phyloP scores from a whole-genome alignment of 1,140 invertebrate species.

The Meloidogyne floridensis region DNA sequence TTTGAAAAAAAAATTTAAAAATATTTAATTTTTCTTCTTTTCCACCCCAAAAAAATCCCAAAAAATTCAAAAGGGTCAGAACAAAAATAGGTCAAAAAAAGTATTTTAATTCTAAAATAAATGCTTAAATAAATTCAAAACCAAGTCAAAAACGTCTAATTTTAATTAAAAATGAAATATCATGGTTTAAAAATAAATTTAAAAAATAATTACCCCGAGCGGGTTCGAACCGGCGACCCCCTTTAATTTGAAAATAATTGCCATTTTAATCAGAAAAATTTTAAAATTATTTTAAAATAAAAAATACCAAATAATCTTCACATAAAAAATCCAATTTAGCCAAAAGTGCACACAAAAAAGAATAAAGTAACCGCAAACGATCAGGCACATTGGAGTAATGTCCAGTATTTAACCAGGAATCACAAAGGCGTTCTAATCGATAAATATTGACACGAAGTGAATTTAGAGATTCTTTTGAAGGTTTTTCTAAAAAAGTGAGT shows the following conservation, averaged over 20 bases:
- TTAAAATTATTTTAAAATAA: too few species aligned
- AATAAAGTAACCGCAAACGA: slow-evolving; percentile 42
- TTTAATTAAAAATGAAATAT: not conserved
- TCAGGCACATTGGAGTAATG: slow-evolving; percentile 54
- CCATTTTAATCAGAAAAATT: too few species aligned
- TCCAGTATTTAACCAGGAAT: slow-evolving; percentile 45
- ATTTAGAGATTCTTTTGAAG: not conserved
- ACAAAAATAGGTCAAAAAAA: too few species aligned
- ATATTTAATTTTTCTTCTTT: too few species aligned
- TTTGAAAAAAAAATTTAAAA: too few species aligned
- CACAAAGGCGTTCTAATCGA: slow-evolving; percentile 18
- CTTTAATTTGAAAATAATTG: too few species aligned
- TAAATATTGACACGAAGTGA: not conserved
- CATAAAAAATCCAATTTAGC: slow-evolving; percentile 33
- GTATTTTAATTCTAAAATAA: too few species aligned
- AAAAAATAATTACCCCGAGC: too few species aligned
- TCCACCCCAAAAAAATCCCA: too few species aligned
- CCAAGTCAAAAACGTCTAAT: not conserved
- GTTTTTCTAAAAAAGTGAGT: not conserved
- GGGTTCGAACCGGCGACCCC: too few species aligned
- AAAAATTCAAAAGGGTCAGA: too few species aligned
- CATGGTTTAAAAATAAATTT: slow-evolving; percentile 8
- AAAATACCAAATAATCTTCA: slow-evolving; percentile 31
- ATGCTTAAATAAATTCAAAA: not conserved
- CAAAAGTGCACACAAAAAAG: slow-evolving; percentile 36